Evolutionary conservation across 2,113 vertebrate species (phyloP), one percentile per base, ranked within the genome.

Genomic region (Pagrus major): DNA sequence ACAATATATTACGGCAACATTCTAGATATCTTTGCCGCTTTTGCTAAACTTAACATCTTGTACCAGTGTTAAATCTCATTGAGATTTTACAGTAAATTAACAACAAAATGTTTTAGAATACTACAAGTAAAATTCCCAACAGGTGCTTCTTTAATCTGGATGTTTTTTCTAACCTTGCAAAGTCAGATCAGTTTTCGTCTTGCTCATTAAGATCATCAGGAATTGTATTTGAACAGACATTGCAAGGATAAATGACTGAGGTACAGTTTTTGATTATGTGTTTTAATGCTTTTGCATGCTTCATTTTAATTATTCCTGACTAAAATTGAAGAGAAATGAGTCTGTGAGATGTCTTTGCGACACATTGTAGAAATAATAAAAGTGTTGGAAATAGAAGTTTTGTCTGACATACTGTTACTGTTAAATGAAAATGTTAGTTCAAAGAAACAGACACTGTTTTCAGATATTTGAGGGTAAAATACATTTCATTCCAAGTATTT

Each of bases 241-340:
- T 65, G 25, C 41, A 52, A 52, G 33, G 46, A 42, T 18, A 23
- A 29, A 71, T n/a, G 46, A 69, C 47, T 61, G 12, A 18, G 33
- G 20, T 46, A 12, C n/a, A 56, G 29, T 64, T 52, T 73, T 54
- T 47, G 9, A 66, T 68, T 27, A 60, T 52, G n/a, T 75, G 78
- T 61, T 55, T 63, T 75, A 65, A 60, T 75, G 35, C 20, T 66
- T 41, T 66, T 81, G 78, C 71, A 81, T 81, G 70, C 20, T 73
- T 51, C 44, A 61, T 58, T 59, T 67, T 27, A 44, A 25, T 33
- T 23, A 35, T 42, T 44, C 35, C 35, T 51, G 21, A 44, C n/a
- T 59, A 15, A 67, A 49, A 27, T 1, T 47, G 21, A 42, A 64
- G n/a, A 71, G 29, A 59, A 35, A 33, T 20, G 9, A 37, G 44